Evolutionary conservation across 2,113 vertebrate species (phyloP), one percentile per base, ranked within the genome.

Genomic region (Neodontobutis hainanensis): DNA sequence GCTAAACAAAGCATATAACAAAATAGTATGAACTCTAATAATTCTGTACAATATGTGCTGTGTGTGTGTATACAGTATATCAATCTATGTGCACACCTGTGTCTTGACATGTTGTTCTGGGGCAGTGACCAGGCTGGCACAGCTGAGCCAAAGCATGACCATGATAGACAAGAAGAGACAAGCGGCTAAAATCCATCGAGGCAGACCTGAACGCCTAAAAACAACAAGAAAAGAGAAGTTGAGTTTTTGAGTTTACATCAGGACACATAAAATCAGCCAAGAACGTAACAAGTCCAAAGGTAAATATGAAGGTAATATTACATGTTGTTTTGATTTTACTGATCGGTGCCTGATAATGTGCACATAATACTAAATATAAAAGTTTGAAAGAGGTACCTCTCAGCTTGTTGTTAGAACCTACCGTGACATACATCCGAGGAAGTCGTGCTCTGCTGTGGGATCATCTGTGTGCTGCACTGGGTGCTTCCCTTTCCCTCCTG

Each of bases 101-200:
- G 93, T 93, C 90, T 94, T 96, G 87, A 97, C 71, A 62, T 97
- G 95, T 82, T 98, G 96, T 84, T 97, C 95, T 0, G 96, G 97
- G 0, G 96, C 95, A 0, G 96, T 97, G 78, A 97, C 96, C 49
- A 98, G 83, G 9, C 95, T 97, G 84, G 96, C 97, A 6, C 97
- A 99, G 89, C 96, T 97, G 35, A 99, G 94, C 96, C 97, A 99
- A 77, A 99, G 81, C 95, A 99, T 96, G 70, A 98, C 95, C 94
- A 97, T 90, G 88, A 99, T 92, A 4, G 96, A 99, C 51, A 99
- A 91, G 89, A 98, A 95, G 84, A 99, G 94, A 79, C 96, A 98
- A 56, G 94, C 94, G 0, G 95, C 96, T 83, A 99, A 88, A 82
- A 98, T 95, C 97, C 97, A 99, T 27, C 96, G 95, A 0, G 96